Evolutionary conservation across 1,140 invertebrate species (phyloP), one percentile per base, ranked within the genome.

Genomic region (Mamestra configurata): DNA sequence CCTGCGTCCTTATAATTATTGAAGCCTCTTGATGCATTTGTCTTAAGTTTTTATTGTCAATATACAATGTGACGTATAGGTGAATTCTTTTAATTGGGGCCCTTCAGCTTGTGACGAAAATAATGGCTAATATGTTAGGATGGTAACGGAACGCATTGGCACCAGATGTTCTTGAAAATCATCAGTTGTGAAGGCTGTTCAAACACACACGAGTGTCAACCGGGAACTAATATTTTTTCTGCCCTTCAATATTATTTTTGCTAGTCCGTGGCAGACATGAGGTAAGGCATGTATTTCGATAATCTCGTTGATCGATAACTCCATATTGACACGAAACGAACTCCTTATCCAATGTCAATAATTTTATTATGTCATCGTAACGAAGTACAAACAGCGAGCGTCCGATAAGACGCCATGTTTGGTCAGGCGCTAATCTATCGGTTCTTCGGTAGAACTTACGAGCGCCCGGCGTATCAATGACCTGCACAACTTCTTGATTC

Each of bases 401-500:
- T 35, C 11, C 35, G 61, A 66, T 66, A 66, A 59, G 55, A 24
- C 27, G 35, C 61, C 31, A 20, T 66, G 35, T 66, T 40, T 66
- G 61, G 2, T 1, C 61, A 40, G 40, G 61, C 35, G 61, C 61
- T 64, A 64, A 64, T 37, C 35, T 40, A 24, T 27, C 35, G 18
- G n/a, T n/a, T n/a, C n/a, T n/a, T n/a, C n/a, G n/a, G 35, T 31
- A 20, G 31, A 20, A 31, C 35, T 57, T 24, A 57, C n/a, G n/a
- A 27, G 59, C 15, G 59, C 0, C 2, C 2, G 55, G 55, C 59
- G 59, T 66, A 40, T 40, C 35, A 40, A 37, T 40, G 31, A 66
- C 61, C 61, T 66, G 35, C 4, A 66, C 61, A 40, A 66, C 61
- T 64, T 61, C 59, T 64, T 66, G 13, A 40, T 66, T 40, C 35